These are phyloP conservation scores for Acanthococcus lagerstroemiae DNA, from an alignment of 2,888 invertebrate genomes.

Conservation along the genomic window DNA sequence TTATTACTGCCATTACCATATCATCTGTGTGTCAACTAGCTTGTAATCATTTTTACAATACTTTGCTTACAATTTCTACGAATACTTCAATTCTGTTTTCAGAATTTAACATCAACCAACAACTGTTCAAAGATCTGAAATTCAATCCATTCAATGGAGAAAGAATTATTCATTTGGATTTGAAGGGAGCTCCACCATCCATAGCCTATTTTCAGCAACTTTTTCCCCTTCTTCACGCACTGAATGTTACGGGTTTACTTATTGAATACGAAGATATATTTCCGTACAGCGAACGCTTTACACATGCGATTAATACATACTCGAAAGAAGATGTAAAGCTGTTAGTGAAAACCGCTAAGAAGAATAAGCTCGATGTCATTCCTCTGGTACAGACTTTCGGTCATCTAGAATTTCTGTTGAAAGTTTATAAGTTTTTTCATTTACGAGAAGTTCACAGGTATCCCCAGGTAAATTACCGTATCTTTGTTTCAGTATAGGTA, in stretches of 20 bases:
- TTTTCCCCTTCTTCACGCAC: slow-evolving; percentile 38
- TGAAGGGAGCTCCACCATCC: slow-evolving; percentile 47
- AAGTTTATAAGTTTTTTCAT: slow-evolving; percentile 8
- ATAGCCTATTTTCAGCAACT: slow-evolving; percentile 41
- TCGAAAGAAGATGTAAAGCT: slow-evolving; percentile 39
- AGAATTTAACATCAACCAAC: too few species aligned
- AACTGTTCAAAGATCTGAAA: background rate
- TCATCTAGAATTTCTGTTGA: slow-evolving; percentile 41
- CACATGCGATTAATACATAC: slow-evolving; percentile 43
- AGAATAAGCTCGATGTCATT: slow-evolving; percentile 43
- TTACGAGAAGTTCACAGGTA: slow-evolving; percentile 13
- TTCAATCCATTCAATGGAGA: slow-evolving; percentile 2
- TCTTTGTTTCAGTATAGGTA: too few species aligned
- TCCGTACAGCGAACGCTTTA: slow-evolving; percentile 45
- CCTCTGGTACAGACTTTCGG: slow-evolving; percentile 48
- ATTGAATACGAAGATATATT: slow-evolving; percentile 56
- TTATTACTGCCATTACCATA: too few species aligned
- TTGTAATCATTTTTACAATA: too few species aligned
- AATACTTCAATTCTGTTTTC: too few species aligned
- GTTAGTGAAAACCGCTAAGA: slow-evolving; percentile 39
- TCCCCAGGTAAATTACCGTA: slow-evolving; percentile 40
- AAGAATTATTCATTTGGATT: slow-evolving; percentile 44
- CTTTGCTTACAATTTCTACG: too few species aligned
- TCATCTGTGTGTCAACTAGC: too few species aligned
- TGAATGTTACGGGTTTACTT: slow-evolving; percentile 47